phyloP scores from a whole-genome alignment of 2,888 invertebrate species.

The Lamellibrachia satsuma region DNA sequence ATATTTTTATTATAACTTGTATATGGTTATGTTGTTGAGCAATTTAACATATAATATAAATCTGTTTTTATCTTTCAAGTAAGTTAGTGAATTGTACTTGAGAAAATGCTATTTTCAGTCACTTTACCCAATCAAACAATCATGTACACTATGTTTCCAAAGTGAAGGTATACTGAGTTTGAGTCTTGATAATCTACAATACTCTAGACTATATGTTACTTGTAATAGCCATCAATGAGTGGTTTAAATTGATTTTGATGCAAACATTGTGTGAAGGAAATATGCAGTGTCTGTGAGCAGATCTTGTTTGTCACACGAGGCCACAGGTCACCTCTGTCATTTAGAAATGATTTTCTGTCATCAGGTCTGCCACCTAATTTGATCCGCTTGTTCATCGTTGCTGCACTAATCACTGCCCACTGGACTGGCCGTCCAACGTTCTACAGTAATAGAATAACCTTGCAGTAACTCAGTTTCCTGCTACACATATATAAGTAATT shows the following conservation, averaged over 20 bases:
- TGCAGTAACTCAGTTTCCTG: background rate
- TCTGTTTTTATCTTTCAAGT: too few species aligned
- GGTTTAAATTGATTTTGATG: background rate
- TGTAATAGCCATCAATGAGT: too few species aligned
- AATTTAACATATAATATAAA: too few species aligned
- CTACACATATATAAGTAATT: background rate
- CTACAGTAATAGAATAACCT: background rate
- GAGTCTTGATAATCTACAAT: too few species aligned
- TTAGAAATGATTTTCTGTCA: conserved; percentile 17
- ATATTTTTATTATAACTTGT: too few species aligned
- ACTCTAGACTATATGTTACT: too few species aligned
- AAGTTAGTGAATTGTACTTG: too few species aligned
- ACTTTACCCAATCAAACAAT: too few species aligned
- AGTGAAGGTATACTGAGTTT: too few species aligned
- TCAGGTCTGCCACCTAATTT: background rate
- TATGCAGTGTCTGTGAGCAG: background rate
- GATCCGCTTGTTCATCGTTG: background rate
- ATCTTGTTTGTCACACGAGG: background rate
- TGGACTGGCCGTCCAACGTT: background rate
- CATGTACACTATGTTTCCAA: too few species aligned
- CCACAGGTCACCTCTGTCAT: background rate
- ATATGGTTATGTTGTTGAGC: too few species aligned
- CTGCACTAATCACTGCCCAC: background rate
- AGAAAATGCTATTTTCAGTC: too few species aligned
- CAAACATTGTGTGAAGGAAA: background rate